Percentiles rank a stretch among this genome's conserved stretches.
Conservation (phyloP, 2,113 vertebrate species). For the Ptychochromis oligacanthus region DNA sequence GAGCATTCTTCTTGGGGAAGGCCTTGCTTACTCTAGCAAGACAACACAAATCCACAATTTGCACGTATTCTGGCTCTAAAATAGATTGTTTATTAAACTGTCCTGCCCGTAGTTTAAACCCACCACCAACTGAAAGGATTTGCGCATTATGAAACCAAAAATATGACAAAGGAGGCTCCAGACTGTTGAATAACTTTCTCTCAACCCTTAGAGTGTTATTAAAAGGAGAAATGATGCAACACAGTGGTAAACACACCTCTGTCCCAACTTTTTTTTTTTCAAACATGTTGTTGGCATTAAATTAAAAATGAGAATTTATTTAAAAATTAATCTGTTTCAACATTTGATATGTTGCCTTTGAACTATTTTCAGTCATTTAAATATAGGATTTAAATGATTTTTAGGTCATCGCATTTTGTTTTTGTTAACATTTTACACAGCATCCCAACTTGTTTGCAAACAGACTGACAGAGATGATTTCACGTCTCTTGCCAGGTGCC, state of each 20-base stretch:
- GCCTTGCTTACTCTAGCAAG: no score
- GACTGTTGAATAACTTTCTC: neutral
- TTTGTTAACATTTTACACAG: no score
- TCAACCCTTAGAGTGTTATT: neutral
- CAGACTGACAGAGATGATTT: conserved; percentile 5
- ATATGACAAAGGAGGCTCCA: neutral
- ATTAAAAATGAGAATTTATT: neutral
- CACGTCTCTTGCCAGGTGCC: conserved; percentile 6
- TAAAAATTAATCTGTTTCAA: neutral
- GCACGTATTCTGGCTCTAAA: neutral
- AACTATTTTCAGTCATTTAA: neutral
- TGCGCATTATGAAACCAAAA: neutral
- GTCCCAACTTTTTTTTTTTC: neutral
- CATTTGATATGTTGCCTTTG: no score
- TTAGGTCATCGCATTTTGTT: neutral
- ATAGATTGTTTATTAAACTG: neutral
- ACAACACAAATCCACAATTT: no score
- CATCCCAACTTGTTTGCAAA: neutral
- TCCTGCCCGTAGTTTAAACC: neutral
- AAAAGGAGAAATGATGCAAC: neutral
- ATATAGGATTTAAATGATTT: neutral
- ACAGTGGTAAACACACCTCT: neutral
- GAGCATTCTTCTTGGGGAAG: no score
- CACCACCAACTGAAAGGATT: neutral
- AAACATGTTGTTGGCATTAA: neutral